Conservation (phyloP, 1,140 invertebrate genomes). For the Orius insidiosus region DNA sequence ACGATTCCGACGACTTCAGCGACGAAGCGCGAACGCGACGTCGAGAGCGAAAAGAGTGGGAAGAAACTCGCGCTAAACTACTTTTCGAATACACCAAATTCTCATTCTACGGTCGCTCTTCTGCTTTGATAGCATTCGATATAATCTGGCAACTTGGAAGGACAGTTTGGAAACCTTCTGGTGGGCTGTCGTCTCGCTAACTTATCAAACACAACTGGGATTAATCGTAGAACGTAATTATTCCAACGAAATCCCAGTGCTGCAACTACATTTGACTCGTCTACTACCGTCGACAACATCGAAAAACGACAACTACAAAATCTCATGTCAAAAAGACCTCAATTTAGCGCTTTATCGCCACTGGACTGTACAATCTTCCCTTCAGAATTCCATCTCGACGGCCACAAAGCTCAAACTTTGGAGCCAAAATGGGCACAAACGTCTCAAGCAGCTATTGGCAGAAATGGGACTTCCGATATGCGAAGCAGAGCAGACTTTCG, state of each 20-base stretch:
- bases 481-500: conserved; percentile 71
- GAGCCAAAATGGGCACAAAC: conserved; percentile 66
- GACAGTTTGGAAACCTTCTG: conserved; percentile 71
- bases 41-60: conserved; percentile 58
- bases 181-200: conserved; percentile 24
- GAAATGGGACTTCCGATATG: conserved; percentile 82
- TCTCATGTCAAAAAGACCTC: conserved; percentile 15
- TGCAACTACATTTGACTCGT: conserved; percentile 14
- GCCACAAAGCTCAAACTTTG: conserved; percentile 62
- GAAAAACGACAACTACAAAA: conserved; percentile 2
- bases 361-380: conserved; percentile 76
- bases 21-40: conserved; percentile 54
- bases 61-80: conserved; percentile 61
- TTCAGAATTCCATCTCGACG: conserved; percentile 59
- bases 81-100: conserved; percentile 86
- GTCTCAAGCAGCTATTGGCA: conserved; percentile 70
- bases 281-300: conserved; percentile 11
- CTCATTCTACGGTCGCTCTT: conserved; percentile 68
- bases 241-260: conserved; percentile 9
- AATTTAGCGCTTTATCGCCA: conserved; percentile 61
- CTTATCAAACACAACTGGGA: conserved; percentile 11
- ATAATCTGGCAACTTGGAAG: conserved; percentile 73
- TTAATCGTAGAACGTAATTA: conserved; percentile 12
- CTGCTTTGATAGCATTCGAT: conserved; percentile 59
- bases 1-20: conserved; percentile 30